These are phyloP conservation scores for Coilia nasus DNA, from an alignment of 2,797 vertebrate genomes.

Conservation along the genomic window DNA sequence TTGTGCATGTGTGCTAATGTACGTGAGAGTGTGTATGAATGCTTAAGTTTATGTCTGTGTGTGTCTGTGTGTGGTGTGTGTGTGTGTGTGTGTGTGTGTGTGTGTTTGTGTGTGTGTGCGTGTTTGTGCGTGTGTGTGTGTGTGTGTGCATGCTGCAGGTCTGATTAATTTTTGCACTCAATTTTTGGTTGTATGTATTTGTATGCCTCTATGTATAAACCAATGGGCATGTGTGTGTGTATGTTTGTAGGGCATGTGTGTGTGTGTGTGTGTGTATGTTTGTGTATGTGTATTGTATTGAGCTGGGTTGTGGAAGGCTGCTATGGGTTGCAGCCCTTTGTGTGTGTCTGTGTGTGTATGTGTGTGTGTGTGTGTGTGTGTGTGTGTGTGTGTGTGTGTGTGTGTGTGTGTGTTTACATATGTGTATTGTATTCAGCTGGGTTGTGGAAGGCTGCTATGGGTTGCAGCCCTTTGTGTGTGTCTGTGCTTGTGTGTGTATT, in stretches of 20 bases:
- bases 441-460: constrained; percentile 7
- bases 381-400: not conserved
- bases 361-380: constrained; percentile 18
- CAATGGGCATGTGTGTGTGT: no score
- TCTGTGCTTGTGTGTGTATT: not conserved
- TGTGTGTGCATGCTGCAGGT: not conserved
- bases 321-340: no score
- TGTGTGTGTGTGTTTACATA: not conserved
- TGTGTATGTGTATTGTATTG: not conserved
- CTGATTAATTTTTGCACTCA: not conserved
- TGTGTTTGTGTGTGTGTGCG: not conserved
- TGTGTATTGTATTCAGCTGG: constrained; percentile 42
- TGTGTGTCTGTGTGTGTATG: constrained; percentile 23
- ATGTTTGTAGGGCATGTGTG: not conserved
- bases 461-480: not conserved
- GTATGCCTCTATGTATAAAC: constrained; percentile 8
- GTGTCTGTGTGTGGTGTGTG: not conserved
- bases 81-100: not conserved
- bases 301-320: no score
- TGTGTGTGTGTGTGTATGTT: constrained; percentile 28
- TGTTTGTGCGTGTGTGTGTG: not conserved
- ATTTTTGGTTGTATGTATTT: constrained; percentile 12
- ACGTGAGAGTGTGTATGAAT: not conserved
- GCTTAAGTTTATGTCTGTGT: not conserved
- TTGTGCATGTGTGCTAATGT: not conserved